These are phyloP conservation scores for Caradrina kadenii DNA, from an alignment of 2,888 invertebrate species.

Conservation along the genomic window DNA sequence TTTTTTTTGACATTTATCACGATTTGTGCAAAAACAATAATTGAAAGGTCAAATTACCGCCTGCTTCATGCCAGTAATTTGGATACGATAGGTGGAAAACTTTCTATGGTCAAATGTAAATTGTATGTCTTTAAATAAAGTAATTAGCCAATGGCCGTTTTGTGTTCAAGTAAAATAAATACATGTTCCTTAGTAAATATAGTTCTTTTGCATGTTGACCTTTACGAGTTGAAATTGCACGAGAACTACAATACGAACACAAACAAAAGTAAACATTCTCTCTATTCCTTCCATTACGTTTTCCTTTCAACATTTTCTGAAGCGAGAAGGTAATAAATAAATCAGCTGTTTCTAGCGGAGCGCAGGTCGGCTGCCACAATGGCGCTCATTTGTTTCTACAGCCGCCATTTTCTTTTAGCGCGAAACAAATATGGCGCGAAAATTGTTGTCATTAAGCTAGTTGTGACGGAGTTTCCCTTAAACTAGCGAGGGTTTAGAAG, in stretches of 20 bases:
- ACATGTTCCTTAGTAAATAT: too few species aligned
- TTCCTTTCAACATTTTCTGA: slow-evolving; percentile 38
- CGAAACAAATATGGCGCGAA: slow-evolving; percentile 55
- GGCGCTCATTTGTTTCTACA: slow-evolving; percentile 55
- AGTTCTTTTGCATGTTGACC: too few species aligned
- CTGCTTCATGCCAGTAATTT: too few species aligned
- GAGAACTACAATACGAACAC: slow-evolving; percentile 1
- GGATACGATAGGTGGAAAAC: too few species aligned
- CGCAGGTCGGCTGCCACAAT: slow-evolving; percentile 48
- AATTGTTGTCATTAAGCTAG: slow-evolving; percentile 57
- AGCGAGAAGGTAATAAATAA: slow-evolving; percentile 58
- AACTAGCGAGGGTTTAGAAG: slow-evolving; percentile 25
- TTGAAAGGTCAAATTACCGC: too few species aligned
- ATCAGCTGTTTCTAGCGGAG: slow-evolving; percentile 47
- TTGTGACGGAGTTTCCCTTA: slow-evolving; percentile 26
- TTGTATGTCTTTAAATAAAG: too few species aligned
- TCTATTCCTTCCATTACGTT: slow-evolving; percentile 30
- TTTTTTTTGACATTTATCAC: too few species aligned
- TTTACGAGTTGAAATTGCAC: background rate
- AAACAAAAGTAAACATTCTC: slow-evolving; percentile 24
- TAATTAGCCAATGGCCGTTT: too few species aligned
- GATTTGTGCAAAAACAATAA: too few species aligned
- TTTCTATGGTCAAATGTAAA: too few species aligned
- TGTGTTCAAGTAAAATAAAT: too few species aligned
- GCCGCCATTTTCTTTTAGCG: slow-evolving; percentile 60